Conservation (phyloP, 1,140 invertebrate genomes). For the Aphidius ervi region DNA sequence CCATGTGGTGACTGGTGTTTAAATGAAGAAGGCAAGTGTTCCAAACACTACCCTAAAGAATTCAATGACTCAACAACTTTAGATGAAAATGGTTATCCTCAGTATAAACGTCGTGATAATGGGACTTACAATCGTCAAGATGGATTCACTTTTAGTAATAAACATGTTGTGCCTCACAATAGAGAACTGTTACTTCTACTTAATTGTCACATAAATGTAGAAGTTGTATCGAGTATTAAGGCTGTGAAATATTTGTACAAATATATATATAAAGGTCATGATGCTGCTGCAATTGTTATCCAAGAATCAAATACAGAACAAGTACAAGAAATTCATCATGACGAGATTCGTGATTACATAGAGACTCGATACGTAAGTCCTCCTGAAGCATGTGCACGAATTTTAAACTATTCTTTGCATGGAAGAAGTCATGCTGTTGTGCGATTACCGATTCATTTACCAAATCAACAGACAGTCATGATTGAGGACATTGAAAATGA, state of each 20-base stretch:
- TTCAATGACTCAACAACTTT: slow-evolving; percentile 30
- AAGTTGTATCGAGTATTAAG: slow-evolving; percentile 11
- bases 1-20: slow-evolving; percentile 35
- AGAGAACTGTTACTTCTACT: slow-evolving; percentile 8
- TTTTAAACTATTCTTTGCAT: slow-evolving; percentile 10
- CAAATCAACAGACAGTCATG: slow-evolving; percentile 12
- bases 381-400: slow-evolving; percentile 6
- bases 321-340: slow-evolving; percentile 13
- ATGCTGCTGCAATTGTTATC: slow-evolving; percentile 4
- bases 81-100: slow-evolving; percentile 23
- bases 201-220: slow-evolving; percentile 21
- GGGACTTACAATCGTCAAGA: neutral
- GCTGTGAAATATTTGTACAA: slow-evolving; percentile 15
- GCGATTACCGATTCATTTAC: slow-evolving; percentile 12
- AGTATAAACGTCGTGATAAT: slow-evolving; percentile 15
- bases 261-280: slow-evolving; percentile 17
- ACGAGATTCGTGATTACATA: slow-evolving; percentile 7
- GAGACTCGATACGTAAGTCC: slow-evolving; percentile 13
- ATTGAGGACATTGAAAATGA: slow-evolving; percentile 1
- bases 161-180: slow-evolving; percentile 15
- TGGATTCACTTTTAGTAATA: slow-evolving; percentile 12
- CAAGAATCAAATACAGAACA: neutral
- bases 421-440: slow-evolving; percentile 10
- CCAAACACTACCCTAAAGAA: slow-evolving; percentile 38
- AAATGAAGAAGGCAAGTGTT: slow-evolving; percentile 37